Evolutionary conservation across 2,888 invertebrate genomes (phyloP).

Genomic region (Ectobius pallidus): DNA sequence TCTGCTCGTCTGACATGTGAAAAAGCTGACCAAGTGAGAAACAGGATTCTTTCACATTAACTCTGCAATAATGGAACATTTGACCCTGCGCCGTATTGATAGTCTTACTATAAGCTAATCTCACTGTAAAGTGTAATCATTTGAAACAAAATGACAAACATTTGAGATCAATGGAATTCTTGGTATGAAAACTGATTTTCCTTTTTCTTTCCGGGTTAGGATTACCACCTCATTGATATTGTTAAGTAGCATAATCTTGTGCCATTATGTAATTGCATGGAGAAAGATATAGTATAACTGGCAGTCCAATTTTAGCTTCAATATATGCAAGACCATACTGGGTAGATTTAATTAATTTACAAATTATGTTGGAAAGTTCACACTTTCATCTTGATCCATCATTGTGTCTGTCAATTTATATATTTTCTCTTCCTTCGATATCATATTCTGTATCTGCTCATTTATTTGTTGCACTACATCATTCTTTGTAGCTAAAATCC

Average conservation of each 20-base stretch:
- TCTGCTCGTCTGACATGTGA: conserved; percentile 15
- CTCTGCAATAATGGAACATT: not conserved
- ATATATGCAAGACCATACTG: not conserved
- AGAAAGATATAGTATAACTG: conserved; percentile 15
- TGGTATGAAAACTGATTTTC: conserved; percentile 12
- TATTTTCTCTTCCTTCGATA: not conserved
- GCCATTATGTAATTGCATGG: not conserved
- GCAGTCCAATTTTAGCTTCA: conserved; percentile 2
- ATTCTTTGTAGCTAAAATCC: not conserved
- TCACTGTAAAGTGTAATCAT: not conserved
- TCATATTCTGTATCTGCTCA: not conserved
- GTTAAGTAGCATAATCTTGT: conserved; percentile 19
- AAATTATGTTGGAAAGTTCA: conserved; percentile 15
- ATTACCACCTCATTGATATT: not conserved
- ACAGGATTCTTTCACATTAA: conserved; percentile 17
- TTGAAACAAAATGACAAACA: not conserved
- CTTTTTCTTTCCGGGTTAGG: conserved; percentile 15
- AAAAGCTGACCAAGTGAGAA: conserved; percentile 17
- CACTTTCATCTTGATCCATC: conserved; percentile 17
- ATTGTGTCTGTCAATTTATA: conserved; percentile 19
- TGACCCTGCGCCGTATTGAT: not conserved
- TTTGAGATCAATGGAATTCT: conserved; percentile 21
- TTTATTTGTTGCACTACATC: not conserved
- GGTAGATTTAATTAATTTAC: conserved; percentile 4
- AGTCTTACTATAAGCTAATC: conserved; percentile 7